Evolutionary conservation across 1,140 invertebrate species (phyloP).

Genomic region (Zaprionus taronus): DNA sequence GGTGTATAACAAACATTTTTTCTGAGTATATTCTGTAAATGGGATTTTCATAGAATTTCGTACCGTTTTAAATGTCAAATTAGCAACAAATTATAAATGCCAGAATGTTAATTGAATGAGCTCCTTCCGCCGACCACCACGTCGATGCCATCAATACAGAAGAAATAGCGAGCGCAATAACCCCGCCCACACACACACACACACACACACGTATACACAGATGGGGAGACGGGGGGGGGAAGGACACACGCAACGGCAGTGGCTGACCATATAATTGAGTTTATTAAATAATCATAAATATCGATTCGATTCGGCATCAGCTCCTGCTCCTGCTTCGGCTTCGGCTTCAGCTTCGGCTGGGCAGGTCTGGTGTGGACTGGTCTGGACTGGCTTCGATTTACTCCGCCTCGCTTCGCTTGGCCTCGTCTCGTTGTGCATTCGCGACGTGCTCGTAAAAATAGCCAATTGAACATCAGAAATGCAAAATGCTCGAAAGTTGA

Average conservation of each 20-base stretch:
- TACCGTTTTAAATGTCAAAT: conserved; percentile 70
- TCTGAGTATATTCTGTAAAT: conserved; percentile 35
- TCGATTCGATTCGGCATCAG: conserved; percentile 58
- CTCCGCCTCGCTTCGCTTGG: background rate
- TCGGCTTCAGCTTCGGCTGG: background rate
- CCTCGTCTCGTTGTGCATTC: background rate
- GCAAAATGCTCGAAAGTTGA: conserved; percentile 57
- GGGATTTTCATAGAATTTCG: conserved; percentile 39
- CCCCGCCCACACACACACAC: conserved; percentile 24
- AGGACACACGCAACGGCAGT: conserved; percentile 29
- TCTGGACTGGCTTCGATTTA: conserved; percentile 1
- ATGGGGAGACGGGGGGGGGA: background rate
- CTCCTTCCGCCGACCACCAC: conserved; percentile 14
- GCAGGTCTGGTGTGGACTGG: background rate
- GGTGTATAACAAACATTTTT: background rate
- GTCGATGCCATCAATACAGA: conserved; percentile 25
- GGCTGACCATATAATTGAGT: conserved; percentile 67
- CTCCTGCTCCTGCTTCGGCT: conserved; percentile 21
- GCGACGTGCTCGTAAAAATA: conserved; percentile 41
- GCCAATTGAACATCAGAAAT: conserved; percentile 60
- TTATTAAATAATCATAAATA: conserved; percentile 83
- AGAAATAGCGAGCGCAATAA: conserved; percentile 58
- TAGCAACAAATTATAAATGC: conserved; percentile 74
- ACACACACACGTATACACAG: background rate
- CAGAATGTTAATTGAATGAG: conserved; percentile 56